A percentile compares a stretch with the other conserved stretches of the same genome.
These are phyloP conservation scores for Miltochrista miniata DNA, from an alignment of 2,888 invertebrate genomes.

Conservation along the genomic window DNA sequence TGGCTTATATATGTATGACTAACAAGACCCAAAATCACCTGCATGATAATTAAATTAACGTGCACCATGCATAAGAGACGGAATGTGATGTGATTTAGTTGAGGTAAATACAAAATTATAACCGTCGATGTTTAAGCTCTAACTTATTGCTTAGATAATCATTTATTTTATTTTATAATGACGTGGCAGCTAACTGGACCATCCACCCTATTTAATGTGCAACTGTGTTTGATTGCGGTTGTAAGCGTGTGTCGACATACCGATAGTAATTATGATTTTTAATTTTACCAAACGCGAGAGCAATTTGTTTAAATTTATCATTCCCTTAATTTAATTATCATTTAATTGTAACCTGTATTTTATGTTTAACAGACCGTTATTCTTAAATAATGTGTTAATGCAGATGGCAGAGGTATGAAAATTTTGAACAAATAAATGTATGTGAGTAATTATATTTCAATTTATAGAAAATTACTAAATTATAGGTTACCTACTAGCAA, in stretches of 20 bases:
- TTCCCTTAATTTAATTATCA: conserved; percentile 40
- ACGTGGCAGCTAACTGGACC: conserved; percentile 5
- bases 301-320: conserved; percentile 43
- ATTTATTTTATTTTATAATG: not conserved
- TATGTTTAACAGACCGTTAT: conserved; percentile 31
- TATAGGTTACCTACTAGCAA: too few relatives aligned
- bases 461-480: not conserved
- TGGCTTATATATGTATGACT: too few relatives aligned
- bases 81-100: too few relatives aligned
- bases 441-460: not conserved
- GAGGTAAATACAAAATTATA: too few relatives aligned
- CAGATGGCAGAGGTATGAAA: conserved; percentile 9
- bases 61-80: too few relatives aligned
- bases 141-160: too few relatives aligned
- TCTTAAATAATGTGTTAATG: conserved; percentile 32
- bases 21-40: too few relatives aligned
- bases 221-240: conserved; percentile 80
- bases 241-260: conserved; percentile 49
- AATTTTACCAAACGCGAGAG: conserved; percentile 49
- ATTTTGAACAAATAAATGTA: not conserved
- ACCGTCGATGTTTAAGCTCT: too few relatives aligned
- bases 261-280: conserved; percentile 66
- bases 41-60: too few relatives aligned
- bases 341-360: conserved; percentile 37
- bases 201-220: conserved; percentile 59